Evolutionary conservation across 2,113 vertebrate species (phyloP), one percentile per base, ranked within the genome.

Genomic region (Campylorhamphus procurvoides): DNA sequence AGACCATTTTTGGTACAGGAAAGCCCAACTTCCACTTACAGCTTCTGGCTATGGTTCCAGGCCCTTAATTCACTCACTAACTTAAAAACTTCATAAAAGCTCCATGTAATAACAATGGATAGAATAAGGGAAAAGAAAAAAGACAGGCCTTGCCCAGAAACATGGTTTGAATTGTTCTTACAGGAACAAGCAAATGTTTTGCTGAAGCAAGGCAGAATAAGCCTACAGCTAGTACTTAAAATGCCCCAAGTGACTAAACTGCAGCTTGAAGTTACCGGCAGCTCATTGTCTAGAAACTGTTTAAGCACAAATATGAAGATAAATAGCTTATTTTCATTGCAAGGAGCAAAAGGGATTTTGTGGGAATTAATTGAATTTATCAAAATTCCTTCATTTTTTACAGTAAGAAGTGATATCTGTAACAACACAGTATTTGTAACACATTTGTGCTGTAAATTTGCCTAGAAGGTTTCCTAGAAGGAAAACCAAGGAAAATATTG

Each of bases 1-100:
- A 60, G 40, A 58, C 23, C 3, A 33, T 40, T 74, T 78, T 75
- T 0, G 0, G n/a, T 27, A 37, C 1, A 1, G 33, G 60, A 72
- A 84, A 87, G 37, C 28, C 14, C 56, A 64, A 1, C 15, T 80
- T 82, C 31, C 18, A 42, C 18, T 56, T 37, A 44, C 31, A 79
- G 74, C n/a, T 87, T 73, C 49, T 66, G 37, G 24, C 4, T 62
- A 52, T 40, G 9, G 11, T 47, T 93, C 42, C 50, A 74, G 28
- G 18, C 10, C 39, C 16, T 75, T 81, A 55, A 71, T 74, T 62
- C 24, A 46, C 10, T 31, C 16, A 33, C n/a, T 55, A 47, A 59
- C 18, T 59, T 52, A 46, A 95, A 85, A 94, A 84, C 19, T 49
- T 73, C 5, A 5, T 35, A 10, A 29, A 82, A 75, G 5, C 4